Conservation (phyloP, 2,888 invertebrate species). For the Crocallis elinguaria region DNA sequence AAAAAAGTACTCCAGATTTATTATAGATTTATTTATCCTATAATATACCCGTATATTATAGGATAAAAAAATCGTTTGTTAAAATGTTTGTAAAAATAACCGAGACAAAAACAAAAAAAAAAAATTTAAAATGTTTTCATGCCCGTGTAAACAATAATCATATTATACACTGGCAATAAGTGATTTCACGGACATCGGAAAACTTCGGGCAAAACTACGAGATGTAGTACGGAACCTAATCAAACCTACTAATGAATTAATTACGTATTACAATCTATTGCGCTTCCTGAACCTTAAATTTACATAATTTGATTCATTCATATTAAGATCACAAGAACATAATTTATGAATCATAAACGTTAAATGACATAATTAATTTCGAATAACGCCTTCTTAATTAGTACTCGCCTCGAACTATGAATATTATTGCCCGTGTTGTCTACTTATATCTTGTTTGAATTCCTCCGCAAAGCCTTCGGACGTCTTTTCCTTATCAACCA, state of each 20-base stretch:
- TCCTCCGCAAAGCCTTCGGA: conserved; percentile 28
- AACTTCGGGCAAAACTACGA: no score
- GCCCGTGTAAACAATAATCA: no score
- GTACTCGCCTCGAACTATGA: neutral
- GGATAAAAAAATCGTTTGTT: no score
- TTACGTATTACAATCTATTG: neutral
- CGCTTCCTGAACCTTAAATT: neutral
- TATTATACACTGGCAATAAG: no score
- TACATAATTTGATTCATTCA: conserved; percentile 12
- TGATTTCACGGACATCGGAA: no score
- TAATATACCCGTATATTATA: no score
- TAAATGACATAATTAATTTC: conserved; percentile 8
- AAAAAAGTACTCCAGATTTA: no score
- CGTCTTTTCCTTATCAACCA: conserved; percentile 37
- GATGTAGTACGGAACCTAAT: no score
- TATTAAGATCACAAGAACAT: conserved; percentile 9
- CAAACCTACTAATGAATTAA: neutral
- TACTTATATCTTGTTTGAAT: conserved; percentile 22
- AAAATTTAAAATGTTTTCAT: no score
- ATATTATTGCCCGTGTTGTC: conserved; percentile 3
- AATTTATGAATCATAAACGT: conserved; percentile 14
- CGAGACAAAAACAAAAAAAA: no score
- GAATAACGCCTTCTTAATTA: conserved; percentile 10
- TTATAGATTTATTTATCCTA: no score
- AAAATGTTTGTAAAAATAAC: no score